Percentiles rank a stretch among this genome's conserved stretches.
Evolutionary conservation across 2,888 invertebrate genomes (phyloP).

Genomic region (Cancer borealis): DNA sequence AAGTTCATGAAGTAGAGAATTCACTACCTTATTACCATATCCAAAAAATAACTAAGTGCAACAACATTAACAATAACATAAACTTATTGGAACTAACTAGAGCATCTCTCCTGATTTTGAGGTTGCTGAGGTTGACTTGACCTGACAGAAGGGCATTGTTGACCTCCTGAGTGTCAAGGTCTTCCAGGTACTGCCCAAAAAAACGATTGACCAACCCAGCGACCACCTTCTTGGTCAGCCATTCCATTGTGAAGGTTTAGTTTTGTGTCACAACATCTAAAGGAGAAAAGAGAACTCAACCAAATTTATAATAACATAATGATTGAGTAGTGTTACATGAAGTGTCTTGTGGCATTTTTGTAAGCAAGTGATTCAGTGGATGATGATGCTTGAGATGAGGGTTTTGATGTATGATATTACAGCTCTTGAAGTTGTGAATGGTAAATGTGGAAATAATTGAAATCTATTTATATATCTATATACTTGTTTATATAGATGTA

Average conservation of each 20-base stretch:
- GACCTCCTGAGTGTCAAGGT: constrained; percentile 72
- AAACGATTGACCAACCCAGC: constrained; percentile 74
- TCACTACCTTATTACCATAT: not conserved
- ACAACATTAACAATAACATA: not conserved
- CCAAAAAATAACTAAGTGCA: not conserved
- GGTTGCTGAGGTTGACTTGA: constrained; percentile 87
- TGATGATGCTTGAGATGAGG: too few relatives aligned
- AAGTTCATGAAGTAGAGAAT: not conserved
- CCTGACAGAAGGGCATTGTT: constrained; percentile 81
- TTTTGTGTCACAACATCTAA: constrained; percentile 49
- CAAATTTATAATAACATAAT: not conserved
- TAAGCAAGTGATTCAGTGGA: not conserved
- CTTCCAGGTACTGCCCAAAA: constrained; percentile 73
- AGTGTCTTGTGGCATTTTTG: not conserved
- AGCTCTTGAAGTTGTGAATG: too few relatives aligned
- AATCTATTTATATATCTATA: too few relatives aligned
- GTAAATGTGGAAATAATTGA: too few relatives aligned
- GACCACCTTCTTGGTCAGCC: constrained; percentile 76
- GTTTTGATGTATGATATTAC: too few relatives aligned
- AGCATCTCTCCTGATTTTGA: constrained; percentile 90
- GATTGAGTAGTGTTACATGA: not conserved
- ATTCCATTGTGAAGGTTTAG: constrained; percentile 67
- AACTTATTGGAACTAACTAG: constrained; percentile 84
- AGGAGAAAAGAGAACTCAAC: not conserved
- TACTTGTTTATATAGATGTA: too few relatives aligned